Conservation (phyloP, 1,140 invertebrate species). For the Odontomachus brunneus region DNA sequence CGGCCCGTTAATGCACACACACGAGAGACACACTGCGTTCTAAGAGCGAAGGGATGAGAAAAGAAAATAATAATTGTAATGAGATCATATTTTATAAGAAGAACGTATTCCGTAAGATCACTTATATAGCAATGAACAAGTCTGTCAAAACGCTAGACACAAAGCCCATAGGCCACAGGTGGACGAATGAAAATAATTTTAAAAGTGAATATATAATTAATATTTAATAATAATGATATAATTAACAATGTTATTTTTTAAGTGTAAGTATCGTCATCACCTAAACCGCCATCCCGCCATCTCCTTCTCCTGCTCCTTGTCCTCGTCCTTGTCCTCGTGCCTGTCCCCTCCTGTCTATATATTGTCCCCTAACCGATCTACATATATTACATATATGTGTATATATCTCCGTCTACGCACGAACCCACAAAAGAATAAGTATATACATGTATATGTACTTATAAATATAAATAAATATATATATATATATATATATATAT, state of each 20-base stretch:
- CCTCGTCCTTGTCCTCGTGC: slow-evolving; percentile 3
- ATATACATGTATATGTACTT: slow-evolving; percentile 69
- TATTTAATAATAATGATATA: slow-evolving; percentile 72
- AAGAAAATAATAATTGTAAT: slow-evolving; percentile 75
- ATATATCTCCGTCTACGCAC: slow-evolving; percentile 77
- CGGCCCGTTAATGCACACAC: slow-evolving; percentile 67
- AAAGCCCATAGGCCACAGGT: slow-evolving; percentile 67
- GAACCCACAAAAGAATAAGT: slow-evolving; percentile 54
- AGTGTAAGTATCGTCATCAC: slow-evolving; percentile 74
- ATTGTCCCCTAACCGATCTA: slow-evolving; percentile 21
- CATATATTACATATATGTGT: slow-evolving; percentile 74
- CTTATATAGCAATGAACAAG: slow-evolving; percentile 63
- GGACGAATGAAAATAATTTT: slow-evolving; percentile 69
- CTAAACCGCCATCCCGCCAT: neutral
- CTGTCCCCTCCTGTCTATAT: slow-evolving; percentile 4
- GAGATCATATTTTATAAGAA: slow-evolving; percentile 76
- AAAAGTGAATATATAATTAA: slow-evolving; percentile 69
- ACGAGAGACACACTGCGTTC: slow-evolving; percentile 68
- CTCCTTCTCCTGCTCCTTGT: slow-evolving; percentile 1
- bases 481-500: slow-evolving; percentile 65
- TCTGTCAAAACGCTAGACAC: slow-evolving; percentile 62
- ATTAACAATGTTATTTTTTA: slow-evolving; percentile 79
- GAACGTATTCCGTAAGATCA: slow-evolving; percentile 61
- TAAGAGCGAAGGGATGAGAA: slow-evolving; percentile 66
- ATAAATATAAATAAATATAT: slow-evolving; percentile 63